A percentile compares a stretch with the other conserved stretches of the same genome.
Conservation (phyloP, 2,113 vertebrate species). For the Nannobrachium achirus region DNA sequence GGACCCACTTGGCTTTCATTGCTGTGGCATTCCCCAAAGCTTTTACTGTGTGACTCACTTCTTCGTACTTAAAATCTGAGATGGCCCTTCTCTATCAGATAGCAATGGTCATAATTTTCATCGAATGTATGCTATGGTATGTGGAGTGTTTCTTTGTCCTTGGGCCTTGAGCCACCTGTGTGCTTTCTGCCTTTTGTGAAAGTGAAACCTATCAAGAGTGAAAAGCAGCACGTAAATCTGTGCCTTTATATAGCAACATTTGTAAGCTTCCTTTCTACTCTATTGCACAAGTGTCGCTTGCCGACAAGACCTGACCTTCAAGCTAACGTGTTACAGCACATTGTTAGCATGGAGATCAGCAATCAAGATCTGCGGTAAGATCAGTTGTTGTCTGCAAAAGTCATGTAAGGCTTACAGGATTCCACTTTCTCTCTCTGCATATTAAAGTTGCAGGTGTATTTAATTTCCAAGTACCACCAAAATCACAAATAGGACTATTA, state of each 20-base stretch:
- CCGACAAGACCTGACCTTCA: too few species aligned
- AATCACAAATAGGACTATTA: too few species aligned
- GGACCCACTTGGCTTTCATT: slow-evolving; percentile 30
- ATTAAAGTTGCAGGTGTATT: too few species aligned
- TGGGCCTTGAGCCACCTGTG: slow-evolving; percentile 31
- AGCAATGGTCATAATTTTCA: not conserved
- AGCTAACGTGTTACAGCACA: too few species aligned
- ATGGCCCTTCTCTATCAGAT: slow-evolving; percentile 2
- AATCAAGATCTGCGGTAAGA: too few species aligned
- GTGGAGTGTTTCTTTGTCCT: slow-evolving; percentile 63
- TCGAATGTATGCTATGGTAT: slow-evolving; percentile 54
- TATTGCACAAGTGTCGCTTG: too few species aligned
- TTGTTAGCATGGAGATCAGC: too few species aligned
- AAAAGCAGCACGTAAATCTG: slow-evolving; percentile 12
- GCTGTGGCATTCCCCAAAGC: not conserved
- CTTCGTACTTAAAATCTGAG: slow-evolving; percentile 19
- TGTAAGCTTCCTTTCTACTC: not conserved
- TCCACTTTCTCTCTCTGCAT: too few species aligned
- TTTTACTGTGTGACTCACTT: slow-evolving; percentile 13
- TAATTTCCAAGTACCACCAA: too few species aligned
- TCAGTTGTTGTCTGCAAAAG: too few species aligned
- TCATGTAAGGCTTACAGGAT: too few species aligned
- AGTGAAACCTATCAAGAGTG: slow-evolving; percentile 42
- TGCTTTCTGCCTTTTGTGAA: slow-evolving; percentile 45
- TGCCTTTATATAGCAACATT: not conserved